Base-by-base conservation (phyloP, 2,113 vertebrate genomes). In the Gorsachius goisagi region DNA sequence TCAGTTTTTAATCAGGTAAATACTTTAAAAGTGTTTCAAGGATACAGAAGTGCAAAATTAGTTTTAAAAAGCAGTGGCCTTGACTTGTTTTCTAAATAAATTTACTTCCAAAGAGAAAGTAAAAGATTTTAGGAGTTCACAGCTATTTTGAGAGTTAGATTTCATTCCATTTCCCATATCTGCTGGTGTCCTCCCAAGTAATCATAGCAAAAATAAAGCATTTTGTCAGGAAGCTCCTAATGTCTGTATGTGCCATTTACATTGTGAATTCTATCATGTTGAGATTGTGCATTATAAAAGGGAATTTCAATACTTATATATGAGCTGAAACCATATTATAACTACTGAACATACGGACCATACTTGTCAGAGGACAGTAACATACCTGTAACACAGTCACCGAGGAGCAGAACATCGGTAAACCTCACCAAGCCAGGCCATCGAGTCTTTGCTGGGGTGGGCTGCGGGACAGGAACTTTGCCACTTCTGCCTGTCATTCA, bases 1-100 rank as follows among this genome's bases (percentile, higher is more conserved):
- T 93, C 94, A 95, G 94, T 96, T 96, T 95, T 94, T 95, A 95
- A 96, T 94, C 89, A 96, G 87, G 74, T 87, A 96, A 95, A 92
- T 4, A 72, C 91, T 95, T 95, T 71, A 5, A 77, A 96, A 94
- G 16, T 49, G 15, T 81, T 95, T 96, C 89, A 95, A 91, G 80
- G 89, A 82, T 93, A 91, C 35, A 75, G 64, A 89, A 92, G 35
- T 81, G 18, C 21, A 95, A 89, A 97, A 84, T 32, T 4, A 89
- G 55, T 90, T 96, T 74, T 89, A 81, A 87, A 95, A 89, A 68
- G 26, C 39, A 56, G 28, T 32, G 56, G 44, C 56, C n/a, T 91
- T 72, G 52, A 75, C 64, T 33, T 26, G 26, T 71, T 95, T 94
- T 85, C 15, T 12, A 32, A 77, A 50, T 4, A 79, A 90, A 69